phyloP scores from a whole-genome alignment of 2,888 invertebrate species.

The Hypomecis atomaria region DNA sequence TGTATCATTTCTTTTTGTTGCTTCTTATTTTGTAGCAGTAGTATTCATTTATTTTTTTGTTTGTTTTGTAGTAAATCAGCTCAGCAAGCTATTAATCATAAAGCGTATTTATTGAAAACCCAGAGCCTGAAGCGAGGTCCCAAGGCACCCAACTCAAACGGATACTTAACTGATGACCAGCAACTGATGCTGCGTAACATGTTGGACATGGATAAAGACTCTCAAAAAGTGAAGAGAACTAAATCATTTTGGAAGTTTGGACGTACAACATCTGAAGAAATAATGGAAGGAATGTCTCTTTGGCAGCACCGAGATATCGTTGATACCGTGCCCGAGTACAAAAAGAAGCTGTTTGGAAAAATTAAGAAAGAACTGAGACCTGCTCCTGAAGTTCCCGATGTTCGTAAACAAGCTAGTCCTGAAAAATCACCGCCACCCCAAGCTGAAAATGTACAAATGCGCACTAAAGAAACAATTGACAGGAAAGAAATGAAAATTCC shows the following conservation, averaged over 20 bases:
- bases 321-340: slow-evolving; percentile 86
- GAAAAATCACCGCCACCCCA: slow-evolving; percentile 62
- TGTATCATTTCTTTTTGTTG: slow-evolving; percentile 54
- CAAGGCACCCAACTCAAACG: slow-evolving; percentile 64
- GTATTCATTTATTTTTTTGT: slow-evolving; percentile 57
- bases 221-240: slow-evolving; percentile 90
- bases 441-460: slow-evolving; percentile 64
- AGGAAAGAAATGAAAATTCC: slow-evolving; percentile 73
- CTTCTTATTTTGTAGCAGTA: slow-evolving; percentile 58
- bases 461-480: slow-evolving; percentile 77
- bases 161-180: slow-evolving; percentile 84
- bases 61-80: slow-evolving; percentile 76
- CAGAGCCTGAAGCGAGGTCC: slow-evolving; percentile 78
- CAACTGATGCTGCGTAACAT: slow-evolving; percentile 80
- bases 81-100: slow-evolving; percentile 68
- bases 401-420: slow-evolving; percentile 59
- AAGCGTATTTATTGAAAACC: slow-evolving; percentile 77
- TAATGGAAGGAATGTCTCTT: slow-evolving; percentile 93
- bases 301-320: slow-evolving; percentile 95
- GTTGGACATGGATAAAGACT: slow-evolving; percentile 85
- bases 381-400: slow-evolving; percentile 72
- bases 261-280: slow-evolving; percentile 88
- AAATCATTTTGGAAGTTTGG: slow-evolving; percentile 95
- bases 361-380: slow-evolving; percentile 75
- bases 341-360: slow-evolving; percentile 77